A percentile compares a stretch with the other conserved stretches of the same genome.
Evolutionary conservation across 2,797 vertebrate genomes (phyloP).

Genomic region (Microcaecilia unicolor): DNA sequence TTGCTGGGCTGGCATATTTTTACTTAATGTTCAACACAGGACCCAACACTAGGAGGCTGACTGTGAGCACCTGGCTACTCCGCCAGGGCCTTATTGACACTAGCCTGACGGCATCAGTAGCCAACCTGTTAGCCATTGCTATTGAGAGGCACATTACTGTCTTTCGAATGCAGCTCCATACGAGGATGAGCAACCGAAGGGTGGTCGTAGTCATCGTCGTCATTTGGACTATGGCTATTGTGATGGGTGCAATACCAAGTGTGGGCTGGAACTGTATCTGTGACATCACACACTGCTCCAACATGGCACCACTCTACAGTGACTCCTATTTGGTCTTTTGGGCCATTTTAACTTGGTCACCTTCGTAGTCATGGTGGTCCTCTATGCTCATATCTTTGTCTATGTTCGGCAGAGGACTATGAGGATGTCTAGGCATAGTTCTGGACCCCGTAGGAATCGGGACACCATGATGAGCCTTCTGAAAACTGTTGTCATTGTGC

Average conservation of each 20-base stretch:
- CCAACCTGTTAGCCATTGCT: conserved; percentile 91
- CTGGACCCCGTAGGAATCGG: conserved; percentile 85
- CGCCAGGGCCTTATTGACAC: conserved; percentile 96
- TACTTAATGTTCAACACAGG: conserved; percentile 99
- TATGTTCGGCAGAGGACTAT: conserved; percentile 97
- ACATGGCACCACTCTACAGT: conserved; percentile 96
- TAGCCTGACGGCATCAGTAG: conserved; percentile 91
- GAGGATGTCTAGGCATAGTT: conserved; percentile 96
- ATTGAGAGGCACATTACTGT: conserved; percentile 97
- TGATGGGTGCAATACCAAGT: conserved; percentile 95
- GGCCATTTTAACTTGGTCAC: conserved; percentile 95
- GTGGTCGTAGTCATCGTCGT: conserved; percentile 95
- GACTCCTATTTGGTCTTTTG: conserved; percentile 97
- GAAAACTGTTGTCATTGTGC: conserved; percentile 94
- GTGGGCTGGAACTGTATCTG: conserved; percentile 98
- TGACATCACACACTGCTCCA: conserved; percentile 79
- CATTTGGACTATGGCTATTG: conserved; percentile 97
- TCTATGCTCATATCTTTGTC: conserved; percentile 97
- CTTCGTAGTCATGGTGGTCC: conserved; percentile 94
- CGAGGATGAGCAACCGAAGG: conserved; percentile 92
- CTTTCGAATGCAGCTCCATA: conserved; percentile 97
- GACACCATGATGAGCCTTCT: conserved; percentile 98
- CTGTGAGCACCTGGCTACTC: conserved; percentile 91
- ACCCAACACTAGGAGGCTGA: conserved; percentile 87
- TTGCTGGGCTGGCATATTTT: conserved; percentile 94